Conservation (phyloP, 2,797 vertebrate genomes). For the Clarias platycephalus region DNA sequence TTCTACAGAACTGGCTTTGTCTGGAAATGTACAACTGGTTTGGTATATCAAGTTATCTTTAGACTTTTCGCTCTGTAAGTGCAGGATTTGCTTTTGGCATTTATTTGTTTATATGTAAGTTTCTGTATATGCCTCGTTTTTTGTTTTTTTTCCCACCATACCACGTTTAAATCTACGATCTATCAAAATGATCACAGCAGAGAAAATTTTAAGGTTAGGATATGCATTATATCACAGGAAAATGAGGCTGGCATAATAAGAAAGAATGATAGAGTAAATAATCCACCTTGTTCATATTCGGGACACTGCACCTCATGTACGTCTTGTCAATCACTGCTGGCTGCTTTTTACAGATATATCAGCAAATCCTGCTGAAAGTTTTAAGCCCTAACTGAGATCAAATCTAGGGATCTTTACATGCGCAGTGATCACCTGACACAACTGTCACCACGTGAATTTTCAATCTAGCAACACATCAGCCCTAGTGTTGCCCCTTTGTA, state of each 20-base stretch:
- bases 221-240: background rate
- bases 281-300: background rate
- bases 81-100: background rate
- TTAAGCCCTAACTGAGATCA: background rate
- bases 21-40: background rate
- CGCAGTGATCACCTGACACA: too few species aligned
- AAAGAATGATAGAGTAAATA: background rate
- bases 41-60: background rate
- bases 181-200: background rate
- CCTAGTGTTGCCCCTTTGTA: background rate
- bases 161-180: background rate
- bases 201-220: background rate
- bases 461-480: background rate
- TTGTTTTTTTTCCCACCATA: background rate
- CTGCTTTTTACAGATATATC: background rate
- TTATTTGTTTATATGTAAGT: background rate
- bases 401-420: background rate
- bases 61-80: background rate
- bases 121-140: background rate
- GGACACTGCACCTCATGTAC: background rate
- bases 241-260: background rate
- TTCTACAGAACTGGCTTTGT: background rate
- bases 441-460: background rate
- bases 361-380: background rate
- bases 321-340: background rate